These are phyloP conservation scores for Allobates femoralis DNA, from an alignment of 2,797 vertebrate genomes.

Conservation along the genomic window DNA sequence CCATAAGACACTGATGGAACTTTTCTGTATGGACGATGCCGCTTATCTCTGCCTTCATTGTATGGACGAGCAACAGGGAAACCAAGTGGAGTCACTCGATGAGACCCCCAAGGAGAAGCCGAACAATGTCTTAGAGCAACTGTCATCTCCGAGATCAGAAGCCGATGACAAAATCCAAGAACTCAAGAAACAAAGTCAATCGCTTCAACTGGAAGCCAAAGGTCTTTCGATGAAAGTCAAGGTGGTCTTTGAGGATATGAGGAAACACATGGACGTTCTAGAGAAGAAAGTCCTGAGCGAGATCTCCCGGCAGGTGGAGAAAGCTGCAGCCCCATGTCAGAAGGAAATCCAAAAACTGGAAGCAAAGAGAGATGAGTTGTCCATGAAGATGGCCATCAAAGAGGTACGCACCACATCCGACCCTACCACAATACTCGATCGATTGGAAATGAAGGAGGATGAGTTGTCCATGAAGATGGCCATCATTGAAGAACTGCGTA, in stretches of 20 bases:
- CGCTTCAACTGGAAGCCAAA: neutral
- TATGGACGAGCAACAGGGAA: neutral
- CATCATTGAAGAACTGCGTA: too few relatives aligned
- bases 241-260: neutral
- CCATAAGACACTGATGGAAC: conserved; percentile 71
- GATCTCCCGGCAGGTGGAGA: neutral
- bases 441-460: neutral
- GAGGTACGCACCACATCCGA: neutral
- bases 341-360: neutral
- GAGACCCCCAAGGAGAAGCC: neutral
- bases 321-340: neutral
- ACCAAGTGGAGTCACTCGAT: neutral
- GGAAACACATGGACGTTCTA: neutral
- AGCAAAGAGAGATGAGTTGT: neutral
- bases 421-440: neutral
- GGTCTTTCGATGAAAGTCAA: neutral
- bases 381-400: neutral
- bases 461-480: too few relatives aligned
- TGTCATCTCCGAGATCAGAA: neutral
- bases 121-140: neutral
- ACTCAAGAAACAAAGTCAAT: neutral
- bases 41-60: conserved; percentile 69
- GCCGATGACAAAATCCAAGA: neutral
- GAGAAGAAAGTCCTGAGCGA: neutral
- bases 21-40: conserved; percentile 74